These are phyloP conservation scores for Melanerpes formicivorus DNA, from an alignment of 2,113 vertebrate species.

Conservation along the genomic window DNA sequence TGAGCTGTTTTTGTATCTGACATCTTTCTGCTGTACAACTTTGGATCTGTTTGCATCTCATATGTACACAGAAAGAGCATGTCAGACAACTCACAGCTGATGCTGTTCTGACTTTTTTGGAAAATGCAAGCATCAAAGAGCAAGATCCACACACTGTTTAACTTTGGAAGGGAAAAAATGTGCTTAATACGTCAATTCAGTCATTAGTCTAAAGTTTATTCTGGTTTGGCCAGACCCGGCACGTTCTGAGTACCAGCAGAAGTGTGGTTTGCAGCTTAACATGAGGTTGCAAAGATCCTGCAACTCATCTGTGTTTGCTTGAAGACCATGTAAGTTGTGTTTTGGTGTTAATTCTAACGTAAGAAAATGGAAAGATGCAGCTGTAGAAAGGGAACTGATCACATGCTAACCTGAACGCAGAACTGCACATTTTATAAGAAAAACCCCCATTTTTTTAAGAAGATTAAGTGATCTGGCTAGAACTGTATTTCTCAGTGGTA, in stretches of 20 bases:
- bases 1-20: not conserved
- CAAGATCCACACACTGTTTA: not conserved
- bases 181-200: not conserved
- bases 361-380: not conserved
- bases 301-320: not conserved
- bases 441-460: not conserved
- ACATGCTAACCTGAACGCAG: not conserved
- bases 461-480: not conserved
- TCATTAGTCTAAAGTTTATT: not conserved
- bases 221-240: not conserved
- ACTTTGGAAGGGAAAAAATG: not conserved
- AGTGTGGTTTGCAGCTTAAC: not conserved
- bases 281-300: not conserved
- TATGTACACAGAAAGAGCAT: not conserved
- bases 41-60: not conserved
- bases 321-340: not conserved
- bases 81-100: not conserved
- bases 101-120: accelerated
- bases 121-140: not conserved
- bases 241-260: not conserved
- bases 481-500: not conserved
- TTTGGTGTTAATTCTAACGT: not conserved
- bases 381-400: not conserved
- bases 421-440: not conserved
- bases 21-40: not conserved